These are phyloP conservation scores for Luehdorfia chinensis DNA, from an alignment of 1,140 invertebrate genomes.

Conservation along the genomic window DNA sequence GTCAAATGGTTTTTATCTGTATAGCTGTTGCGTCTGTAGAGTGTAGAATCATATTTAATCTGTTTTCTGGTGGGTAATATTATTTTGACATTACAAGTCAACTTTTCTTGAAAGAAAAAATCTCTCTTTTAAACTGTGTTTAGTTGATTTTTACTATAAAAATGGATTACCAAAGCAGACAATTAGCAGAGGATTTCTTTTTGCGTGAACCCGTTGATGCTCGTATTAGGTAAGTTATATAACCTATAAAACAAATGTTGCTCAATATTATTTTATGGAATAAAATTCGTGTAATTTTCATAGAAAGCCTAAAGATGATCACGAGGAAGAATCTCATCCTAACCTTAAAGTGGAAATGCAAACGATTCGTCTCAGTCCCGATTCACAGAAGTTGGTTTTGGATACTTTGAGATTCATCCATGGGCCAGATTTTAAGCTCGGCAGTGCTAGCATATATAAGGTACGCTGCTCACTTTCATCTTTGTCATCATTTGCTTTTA, in stretches of 20 bases:
- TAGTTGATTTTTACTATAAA: too few species aligned
- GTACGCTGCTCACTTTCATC: constrained; percentile 36
- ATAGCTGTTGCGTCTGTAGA: too few species aligned
- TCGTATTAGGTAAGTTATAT: constrained; percentile 71
- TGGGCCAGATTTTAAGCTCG: constrained; percentile 80
- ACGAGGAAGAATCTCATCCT: constrained; percentile 54
- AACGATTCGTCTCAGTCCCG: constrained; percentile 80
- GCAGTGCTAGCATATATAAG: constrained; percentile 77
- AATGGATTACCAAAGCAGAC: constrained; percentile 73
- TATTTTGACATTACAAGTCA: too few species aligned
- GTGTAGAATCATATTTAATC: too few species aligned
- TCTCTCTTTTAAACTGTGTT: too few species aligned
- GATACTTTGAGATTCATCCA: constrained; percentile 84
- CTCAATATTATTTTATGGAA: constrained; percentile 25
- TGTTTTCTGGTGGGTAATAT: too few species aligned
- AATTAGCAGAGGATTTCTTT: constrained; percentile 77
- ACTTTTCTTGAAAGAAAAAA: too few species aligned
- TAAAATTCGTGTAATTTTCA: constrained; percentile 10
- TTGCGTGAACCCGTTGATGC: constrained; percentile 74
- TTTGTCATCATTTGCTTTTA: too few species aligned
- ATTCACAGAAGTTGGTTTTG: constrained; percentile 82
- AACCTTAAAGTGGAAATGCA: constrained; percentile 84
- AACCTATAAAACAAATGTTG: constrained; percentile 15
- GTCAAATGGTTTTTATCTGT: too few species aligned
- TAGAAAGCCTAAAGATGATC: constrained; percentile 65